phyloP scores from a whole-genome alignment of 2,113 vertebrate species.

The Tupaia chinensis region DNA sequence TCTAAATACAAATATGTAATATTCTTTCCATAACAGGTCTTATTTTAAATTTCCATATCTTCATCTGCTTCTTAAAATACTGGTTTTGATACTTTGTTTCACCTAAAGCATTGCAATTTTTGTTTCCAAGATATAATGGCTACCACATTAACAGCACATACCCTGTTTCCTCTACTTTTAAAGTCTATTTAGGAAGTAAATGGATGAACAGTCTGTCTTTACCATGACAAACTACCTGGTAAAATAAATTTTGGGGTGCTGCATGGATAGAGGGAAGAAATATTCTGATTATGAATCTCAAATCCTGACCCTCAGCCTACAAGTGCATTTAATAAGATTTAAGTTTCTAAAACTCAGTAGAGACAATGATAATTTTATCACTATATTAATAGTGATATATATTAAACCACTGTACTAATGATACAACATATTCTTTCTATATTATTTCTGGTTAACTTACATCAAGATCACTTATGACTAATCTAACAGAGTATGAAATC shows the following conservation, averaged over 20 bases:
- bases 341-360: conserved; percentile 44
- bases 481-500: background rate
- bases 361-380: conserved; percentile 41
- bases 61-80: background rate
- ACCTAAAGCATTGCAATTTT: conserved; percentile 45
- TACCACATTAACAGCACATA: conserved; percentile 21
- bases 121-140: conserved; percentile 25
- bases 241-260: conserved; percentile 31
- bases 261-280: background rate
- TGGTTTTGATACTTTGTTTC: conserved; percentile 29
- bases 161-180: conserved; percentile 38
- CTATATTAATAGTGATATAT: background rate
- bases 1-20: conserved; percentile 52
- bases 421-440: conserved; percentile 29
- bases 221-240: conserved; percentile 43
- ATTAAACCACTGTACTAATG: background rate
- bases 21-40: conserved; percentile 13
- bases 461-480: background rate
- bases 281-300: conserved; percentile 54
- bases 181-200: background rate
- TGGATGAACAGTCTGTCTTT: background rate
- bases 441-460: conserved; percentile 36
- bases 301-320: background rate
- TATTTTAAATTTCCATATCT: conserved; percentile 40
- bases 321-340: conserved; percentile 40